phyloP scores from a whole-genome alignment of 2,113 vertebrate genomes.

The Damaliscus lunatus region DNA sequence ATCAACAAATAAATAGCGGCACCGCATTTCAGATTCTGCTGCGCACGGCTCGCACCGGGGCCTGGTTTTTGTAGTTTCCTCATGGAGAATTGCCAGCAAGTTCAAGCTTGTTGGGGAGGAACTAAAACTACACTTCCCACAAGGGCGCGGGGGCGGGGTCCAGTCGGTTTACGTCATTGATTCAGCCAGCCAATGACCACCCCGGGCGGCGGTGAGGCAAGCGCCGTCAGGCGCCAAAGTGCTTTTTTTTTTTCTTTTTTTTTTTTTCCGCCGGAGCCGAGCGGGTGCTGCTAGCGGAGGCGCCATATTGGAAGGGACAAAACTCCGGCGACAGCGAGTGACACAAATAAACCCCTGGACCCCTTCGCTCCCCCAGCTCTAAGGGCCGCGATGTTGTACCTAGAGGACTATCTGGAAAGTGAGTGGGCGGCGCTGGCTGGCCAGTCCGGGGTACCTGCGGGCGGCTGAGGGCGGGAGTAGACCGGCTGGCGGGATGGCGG shows the following conservation, averaged over 20 bases:
- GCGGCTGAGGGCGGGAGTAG: conserved; percentile 56
- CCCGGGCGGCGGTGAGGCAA: conserved; percentile 68
- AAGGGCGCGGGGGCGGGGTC: not conserved
- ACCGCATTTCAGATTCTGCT: conserved; percentile 51
- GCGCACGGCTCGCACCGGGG: not conserved
- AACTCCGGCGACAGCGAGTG: conserved; percentile 80
- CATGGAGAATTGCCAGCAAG: rapidly evolving
- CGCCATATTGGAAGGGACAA: conserved; percentile 96
- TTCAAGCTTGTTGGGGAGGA: rapidly evolving
- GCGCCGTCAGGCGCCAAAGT: conserved; percentile 83
- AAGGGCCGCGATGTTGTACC: conserved; percentile 90
- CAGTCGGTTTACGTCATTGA: conserved; percentile 45
- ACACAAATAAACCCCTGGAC: conserved; percentile 79
- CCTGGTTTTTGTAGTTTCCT: conserved; percentile 58
- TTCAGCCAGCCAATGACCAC: conserved; percentile 77
- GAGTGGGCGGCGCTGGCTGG: conserved; percentile 81
- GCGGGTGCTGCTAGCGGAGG: conserved; percentile 85
- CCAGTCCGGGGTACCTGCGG: conserved; percentile 60
- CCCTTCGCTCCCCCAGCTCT: conserved; percentile 70
- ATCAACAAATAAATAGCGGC: conserved; percentile 71
- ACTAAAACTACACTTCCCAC: conserved; percentile 85
- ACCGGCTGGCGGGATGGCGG: conserved; percentile 67
- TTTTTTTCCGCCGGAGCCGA: conserved; percentile 80
- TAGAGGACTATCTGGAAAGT: conserved; percentile 99
- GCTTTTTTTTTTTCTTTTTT: conserved; percentile 73